Base-by-base conservation (phyloP, 2,113 vertebrate species). In the Oenanthe oenanthe region DNA sequence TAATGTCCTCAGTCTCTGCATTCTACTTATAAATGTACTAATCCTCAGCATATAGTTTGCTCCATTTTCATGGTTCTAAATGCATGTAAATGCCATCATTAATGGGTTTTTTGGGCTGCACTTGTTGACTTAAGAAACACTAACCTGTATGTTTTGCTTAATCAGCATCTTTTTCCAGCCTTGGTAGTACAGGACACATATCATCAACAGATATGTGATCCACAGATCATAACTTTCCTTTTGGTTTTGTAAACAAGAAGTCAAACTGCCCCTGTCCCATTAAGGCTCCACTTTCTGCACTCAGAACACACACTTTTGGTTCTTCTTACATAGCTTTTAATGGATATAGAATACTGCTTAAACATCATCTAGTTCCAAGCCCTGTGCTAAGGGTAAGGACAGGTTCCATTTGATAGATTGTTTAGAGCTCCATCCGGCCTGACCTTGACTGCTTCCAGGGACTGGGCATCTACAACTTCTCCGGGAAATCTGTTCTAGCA, bases 61-160 rank as follows among this genome's bases (percentile, higher is more conserved):
- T 91, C 34, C 10, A 48, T 81, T 95, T 93, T 84, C 60, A 26
- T 88, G 18, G 63, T 92, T 77, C 29, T 88, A 32, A 92, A 91
- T 63, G 7, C 40, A 76, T 54, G 12, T 36, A n/a, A 78, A 48
- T 81, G 2, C 51, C 8, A 19, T 40, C 71, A 86, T 82, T 74
- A 84, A 54, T 85, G 53, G 32, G 15, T 72, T 68, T 17, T 86
- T 45, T 2, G 2, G 15, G 8, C 50, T 71, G 10, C 17, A 61
- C 24, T 84, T 92, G 56, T 56, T 91, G 61, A 54, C 57, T 85
- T 90, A 40, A 78, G 60, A 73, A 76, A 47, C 3, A 34, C 6
- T 67, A 34, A 18, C 5, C 60, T 48, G 25, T 48, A 47, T 42
- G 7, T 67, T 82, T 74, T 92, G 50, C 18, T 76, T 43, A 84